A percentile compares a stretch with the other conserved stretches of the same genome.
These are phyloP conservation scores for Pseudobourletiella spinata DNA, from an alignment of 1,140 invertebrate species.

Conservation along the genomic window DNA sequence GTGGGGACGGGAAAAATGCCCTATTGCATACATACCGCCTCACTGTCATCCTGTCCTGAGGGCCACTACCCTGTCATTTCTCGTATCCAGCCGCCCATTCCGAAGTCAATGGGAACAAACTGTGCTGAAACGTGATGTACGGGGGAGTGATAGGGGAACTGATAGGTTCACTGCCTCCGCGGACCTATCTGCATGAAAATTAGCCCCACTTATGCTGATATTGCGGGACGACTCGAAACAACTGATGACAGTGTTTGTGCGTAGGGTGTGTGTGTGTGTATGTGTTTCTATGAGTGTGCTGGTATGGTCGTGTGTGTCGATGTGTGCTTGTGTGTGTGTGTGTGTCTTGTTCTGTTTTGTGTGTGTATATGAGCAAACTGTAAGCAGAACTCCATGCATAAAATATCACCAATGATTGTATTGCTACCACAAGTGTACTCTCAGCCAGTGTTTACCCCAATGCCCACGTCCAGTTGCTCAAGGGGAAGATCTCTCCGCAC, in stretches of 20 bases:
- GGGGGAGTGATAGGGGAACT: constrained; percentile 17
- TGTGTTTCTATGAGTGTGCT: not conserved
- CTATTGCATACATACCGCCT: no score
- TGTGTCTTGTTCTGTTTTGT: not conserved
- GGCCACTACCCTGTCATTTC: no score
- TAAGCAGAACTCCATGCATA: no score
- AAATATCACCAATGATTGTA: no score
- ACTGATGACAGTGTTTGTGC: not conserved
- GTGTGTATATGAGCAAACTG: no score
- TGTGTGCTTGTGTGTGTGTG: not conserved
- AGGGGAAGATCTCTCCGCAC: no score
- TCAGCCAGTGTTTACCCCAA: no score
- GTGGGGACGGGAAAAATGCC: no score
- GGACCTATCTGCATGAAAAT: constrained; percentile 20
- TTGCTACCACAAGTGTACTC: no score
- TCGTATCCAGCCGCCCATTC: no score
- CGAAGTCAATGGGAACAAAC: constrained; percentile 14
- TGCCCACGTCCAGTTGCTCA: no score
- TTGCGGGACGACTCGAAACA: not conserved
- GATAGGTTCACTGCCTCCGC: constrained; percentile 11
- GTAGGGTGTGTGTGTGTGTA: not conserved
- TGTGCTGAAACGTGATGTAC: constrained; percentile 18
- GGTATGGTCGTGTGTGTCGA: not conserved
- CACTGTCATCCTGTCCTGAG: no score
- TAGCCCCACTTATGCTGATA: not conserved